Percentiles rank a stretch among this genome's conserved stretches.
phyloP scores from a whole-genome alignment of 2,888 invertebrate genomes.

The Cerceris rybyensis region DNA sequence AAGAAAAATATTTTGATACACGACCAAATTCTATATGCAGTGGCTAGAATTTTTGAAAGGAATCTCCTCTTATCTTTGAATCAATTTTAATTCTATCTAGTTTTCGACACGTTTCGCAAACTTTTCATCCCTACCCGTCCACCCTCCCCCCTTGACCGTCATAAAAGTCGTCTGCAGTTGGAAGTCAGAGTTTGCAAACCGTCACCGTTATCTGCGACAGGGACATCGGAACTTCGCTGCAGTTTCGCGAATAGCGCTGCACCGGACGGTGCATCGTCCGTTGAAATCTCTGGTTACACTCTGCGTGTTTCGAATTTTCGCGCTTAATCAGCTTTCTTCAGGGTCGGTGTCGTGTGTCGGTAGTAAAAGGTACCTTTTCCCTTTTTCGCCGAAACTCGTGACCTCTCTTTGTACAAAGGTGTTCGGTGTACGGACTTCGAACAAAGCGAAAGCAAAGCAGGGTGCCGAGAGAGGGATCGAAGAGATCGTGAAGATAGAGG shows the following conservation, averaged over 20 bases:
- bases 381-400: background rate
- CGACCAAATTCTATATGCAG: too few relatives aligned
- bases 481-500: slow-evolving; percentile 18
- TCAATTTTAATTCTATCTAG: too few relatives aligned
- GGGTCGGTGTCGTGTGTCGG: slow-evolving; percentile 3
- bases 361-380: background rate
- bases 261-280: slow-evolving; percentile 4
- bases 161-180: background rate
- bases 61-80: too few relatives aligned
- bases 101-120: too few relatives aligned
- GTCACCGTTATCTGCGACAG: slow-evolving; percentile 43
- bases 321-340: slow-evolving; percentile 7
- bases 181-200: slow-evolving; percentile 2
- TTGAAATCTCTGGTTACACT: slow-evolving; percentile 25
- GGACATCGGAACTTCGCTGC: slow-evolving; percentile 12
- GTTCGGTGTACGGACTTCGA: background rate
- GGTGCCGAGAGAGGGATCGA: background rate
- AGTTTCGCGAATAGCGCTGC: slow-evolving; percentile 23
- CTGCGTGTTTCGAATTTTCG: slow-evolving; percentile 3
- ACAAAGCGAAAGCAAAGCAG: background rate
- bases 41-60: too few relatives aligned
- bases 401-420: background rate
- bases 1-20: too few relatives aligned
- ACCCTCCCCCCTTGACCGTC: background rate
- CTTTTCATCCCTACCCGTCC: too few relatives aligned